Conservation (phyloP, 2,113 vertebrate species). For the human region DNA sequence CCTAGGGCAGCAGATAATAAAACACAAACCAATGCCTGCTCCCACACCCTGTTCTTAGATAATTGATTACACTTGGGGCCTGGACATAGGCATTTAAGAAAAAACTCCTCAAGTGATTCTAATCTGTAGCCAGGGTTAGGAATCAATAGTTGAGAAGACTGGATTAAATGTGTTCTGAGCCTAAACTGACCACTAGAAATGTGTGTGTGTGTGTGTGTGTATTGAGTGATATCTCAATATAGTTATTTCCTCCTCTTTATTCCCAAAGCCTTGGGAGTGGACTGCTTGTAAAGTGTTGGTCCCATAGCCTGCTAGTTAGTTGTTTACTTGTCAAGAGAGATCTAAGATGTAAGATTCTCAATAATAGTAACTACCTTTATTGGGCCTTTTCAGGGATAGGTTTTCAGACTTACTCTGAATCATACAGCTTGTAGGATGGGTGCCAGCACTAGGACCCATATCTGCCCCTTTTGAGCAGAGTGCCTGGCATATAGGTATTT, state of each 20-base stretch:
- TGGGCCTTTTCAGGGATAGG: background rate
- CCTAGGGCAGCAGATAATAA: background rate
- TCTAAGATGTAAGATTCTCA: background rate
- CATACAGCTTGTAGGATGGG: background rate
- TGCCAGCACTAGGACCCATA: background rate
- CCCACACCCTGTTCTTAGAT: background rate
- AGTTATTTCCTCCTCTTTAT: constrained; percentile 4
- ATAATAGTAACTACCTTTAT: background rate
- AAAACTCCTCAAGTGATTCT: background rate
- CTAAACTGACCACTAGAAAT: background rate
- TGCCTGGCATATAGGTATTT: constrained; percentile 37
- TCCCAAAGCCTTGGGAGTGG: background rate
- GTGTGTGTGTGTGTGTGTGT: background rate
- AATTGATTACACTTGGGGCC: background rate
- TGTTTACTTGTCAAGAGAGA: background rate
- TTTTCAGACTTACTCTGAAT: constrained; percentile 31
- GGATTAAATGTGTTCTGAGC: background rate
- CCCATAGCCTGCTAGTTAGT: background rate
- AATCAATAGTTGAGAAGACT: background rate
- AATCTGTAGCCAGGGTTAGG: background rate
- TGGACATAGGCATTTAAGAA: background rate
- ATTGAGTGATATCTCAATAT: background rate
- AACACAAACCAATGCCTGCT: background rate
- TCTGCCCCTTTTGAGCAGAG: background rate
- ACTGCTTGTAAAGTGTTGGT: background rate